Percentiles rank a stretch among this genome's conserved stretches.
phyloP scores from a whole-genome alignment of 2,113 vertebrate species.

The Pontoporia blainvillei region DNA sequence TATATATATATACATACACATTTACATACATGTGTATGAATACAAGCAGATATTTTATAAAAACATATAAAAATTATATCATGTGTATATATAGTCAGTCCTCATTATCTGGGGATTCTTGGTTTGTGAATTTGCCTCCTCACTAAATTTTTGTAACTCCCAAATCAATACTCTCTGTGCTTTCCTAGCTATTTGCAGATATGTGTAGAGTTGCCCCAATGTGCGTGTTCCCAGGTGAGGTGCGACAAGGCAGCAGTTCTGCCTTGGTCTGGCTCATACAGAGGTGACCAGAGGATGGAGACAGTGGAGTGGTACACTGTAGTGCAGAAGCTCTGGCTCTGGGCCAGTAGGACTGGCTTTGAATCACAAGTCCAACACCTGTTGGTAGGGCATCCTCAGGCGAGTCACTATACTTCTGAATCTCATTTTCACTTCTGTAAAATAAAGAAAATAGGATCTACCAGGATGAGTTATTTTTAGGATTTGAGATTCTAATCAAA shows the following conservation, averaged over 20 bases:
- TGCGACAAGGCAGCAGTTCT: not conserved
- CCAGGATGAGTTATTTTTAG: not conserved
- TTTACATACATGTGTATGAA: not conserved
- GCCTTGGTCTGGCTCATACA: not conserved
- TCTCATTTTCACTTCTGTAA: not conserved
- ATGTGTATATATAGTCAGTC: not conserved
- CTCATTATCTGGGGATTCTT: not conserved
- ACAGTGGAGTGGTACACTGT: fast-evolving
- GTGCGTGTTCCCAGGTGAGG: not conserved
- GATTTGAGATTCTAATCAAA: not conserved
- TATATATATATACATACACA: fast-evolving
- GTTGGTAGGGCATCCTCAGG: not conserved
- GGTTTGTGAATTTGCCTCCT: not conserved
- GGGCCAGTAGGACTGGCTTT: fast-evolving
- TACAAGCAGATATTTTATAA: not conserved
- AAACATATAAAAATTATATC: not conserved
- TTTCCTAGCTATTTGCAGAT: not conserved
- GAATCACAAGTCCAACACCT: not conserved
- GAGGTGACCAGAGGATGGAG: not conserved
- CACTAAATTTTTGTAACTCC: not conserved
- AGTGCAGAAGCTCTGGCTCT: not conserved
- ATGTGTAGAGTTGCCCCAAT: not conserved
- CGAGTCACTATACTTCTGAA: not conserved
- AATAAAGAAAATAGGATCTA: not conserved
- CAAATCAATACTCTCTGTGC: not conserved